A percentile compares a stretch with the other conserved stretches of the same genome.
Evolutionary conservation across 2,113 vertebrate species (phyloP).

Genomic region (Balaenoptera acutorostrata): DNA sequence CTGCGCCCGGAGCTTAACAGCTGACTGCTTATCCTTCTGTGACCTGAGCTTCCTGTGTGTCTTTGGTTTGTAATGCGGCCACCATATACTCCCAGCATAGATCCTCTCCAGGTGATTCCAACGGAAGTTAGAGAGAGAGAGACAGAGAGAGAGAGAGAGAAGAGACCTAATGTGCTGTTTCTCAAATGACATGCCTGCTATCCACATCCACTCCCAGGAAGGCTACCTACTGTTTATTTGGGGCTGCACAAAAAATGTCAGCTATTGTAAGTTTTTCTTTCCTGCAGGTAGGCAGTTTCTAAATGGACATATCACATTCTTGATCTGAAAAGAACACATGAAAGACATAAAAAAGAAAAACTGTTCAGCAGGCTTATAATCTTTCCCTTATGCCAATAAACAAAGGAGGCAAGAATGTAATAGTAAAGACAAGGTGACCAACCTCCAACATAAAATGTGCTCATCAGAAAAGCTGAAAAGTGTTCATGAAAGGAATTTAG

Average conservation of each 20-base stretch:
- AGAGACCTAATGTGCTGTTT: background rate
- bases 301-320: conserved; percentile 59
- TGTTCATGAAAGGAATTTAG: background rate
- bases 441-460: background rate
- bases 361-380: background rate
- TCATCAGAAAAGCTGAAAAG: background rate
- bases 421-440: conserved; percentile 29
- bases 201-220: conserved; percentile 58
- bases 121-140: background rate
- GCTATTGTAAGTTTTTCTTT: conserved; percentile 47
- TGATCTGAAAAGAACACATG: background rate
- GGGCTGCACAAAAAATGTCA: conserved; percentile 58
- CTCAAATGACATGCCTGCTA: conserved; percentile 50
- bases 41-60: background rate
- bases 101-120: conserved; percentile 57
- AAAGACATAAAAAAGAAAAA: conserved; percentile 47
- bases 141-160: background rate
- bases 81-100: conserved; percentile 32
- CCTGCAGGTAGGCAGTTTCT: conserved; percentile 34
- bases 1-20: background rate
- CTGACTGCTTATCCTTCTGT: background rate
- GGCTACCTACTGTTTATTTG: conserved; percentile 66
- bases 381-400: background rate
- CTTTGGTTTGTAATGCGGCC: conserved; percentile 61
- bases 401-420: conserved; percentile 53